phyloP scores from a whole-genome alignment of 2,888 invertebrate species.

The Drosophila neotestacea region DNA sequence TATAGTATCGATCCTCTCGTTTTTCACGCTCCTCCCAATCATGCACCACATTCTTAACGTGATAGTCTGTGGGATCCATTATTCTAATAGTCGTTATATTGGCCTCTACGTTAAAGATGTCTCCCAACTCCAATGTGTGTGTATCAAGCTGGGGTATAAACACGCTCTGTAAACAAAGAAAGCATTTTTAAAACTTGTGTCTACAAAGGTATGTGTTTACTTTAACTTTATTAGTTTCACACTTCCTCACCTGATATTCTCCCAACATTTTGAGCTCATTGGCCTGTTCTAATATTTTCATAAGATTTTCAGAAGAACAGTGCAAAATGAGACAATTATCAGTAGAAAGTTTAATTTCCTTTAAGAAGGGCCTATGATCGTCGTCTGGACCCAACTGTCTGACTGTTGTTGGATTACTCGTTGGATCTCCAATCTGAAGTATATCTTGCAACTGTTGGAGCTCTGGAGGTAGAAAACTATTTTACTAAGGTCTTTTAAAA shows the following conservation, averaged over 20 bases:
- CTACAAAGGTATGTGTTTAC: no score
- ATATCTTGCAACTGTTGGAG: slow-evolving; percentile 92
- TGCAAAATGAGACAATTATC: slow-evolving; percentile 92
- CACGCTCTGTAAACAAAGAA: slow-evolving; percentile 85
- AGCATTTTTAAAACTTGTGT: background rate
- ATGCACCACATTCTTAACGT: slow-evolving; percentile 83
- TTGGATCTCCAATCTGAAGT: slow-evolving; percentile 89
- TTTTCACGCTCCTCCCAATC: slow-evolving; percentile 85
- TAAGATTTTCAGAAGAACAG: slow-evolving; percentile 89
- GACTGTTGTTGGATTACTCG: slow-evolving; percentile 89
- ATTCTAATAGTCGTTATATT: slow-evolving; percentile 84
- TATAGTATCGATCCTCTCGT: slow-evolving; percentile 77
- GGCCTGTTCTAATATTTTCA: slow-evolving; percentile 90
- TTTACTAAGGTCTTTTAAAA: no score
- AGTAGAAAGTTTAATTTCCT: slow-evolving; percentile 90
- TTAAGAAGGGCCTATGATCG: slow-evolving; percentile 89
- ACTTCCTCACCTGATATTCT: slow-evolving; percentile 89
- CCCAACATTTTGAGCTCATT: slow-evolving; percentile 92
- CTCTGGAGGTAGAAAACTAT: slow-evolving; percentile 85
- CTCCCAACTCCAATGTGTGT: slow-evolving; percentile 86
- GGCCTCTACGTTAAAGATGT: slow-evolving; percentile 84
- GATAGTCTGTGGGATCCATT: slow-evolving; percentile 84
- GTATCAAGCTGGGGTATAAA: slow-evolving; percentile 86
- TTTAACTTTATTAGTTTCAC: no score
- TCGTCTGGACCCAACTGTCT: slow-evolving; percentile 87